These are phyloP conservation scores for Camptogramma bilineatum DNA, from an alignment of 2,888 invertebrate genomes.

Conservation along the genomic window DNA sequence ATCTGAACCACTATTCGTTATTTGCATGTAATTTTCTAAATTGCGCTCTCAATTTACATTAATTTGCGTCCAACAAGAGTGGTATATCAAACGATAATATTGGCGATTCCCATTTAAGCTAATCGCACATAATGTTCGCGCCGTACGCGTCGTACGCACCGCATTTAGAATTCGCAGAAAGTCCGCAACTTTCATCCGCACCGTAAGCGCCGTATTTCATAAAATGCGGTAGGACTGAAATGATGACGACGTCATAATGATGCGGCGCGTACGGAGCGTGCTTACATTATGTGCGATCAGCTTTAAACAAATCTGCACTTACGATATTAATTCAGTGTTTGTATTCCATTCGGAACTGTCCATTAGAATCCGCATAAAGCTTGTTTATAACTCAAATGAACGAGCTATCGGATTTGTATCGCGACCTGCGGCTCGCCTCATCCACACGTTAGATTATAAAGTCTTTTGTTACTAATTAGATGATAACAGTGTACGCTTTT, in stretches of 20 bases:
- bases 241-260: no score
- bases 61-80: slow-evolving; percentile 6
- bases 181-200: no score
- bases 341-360: slow-evolving; percentile 25
- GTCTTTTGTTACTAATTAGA: slow-evolving; percentile 52
- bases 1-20: not conserved
- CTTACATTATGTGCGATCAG: no score
- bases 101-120: slow-evolving; percentile 3
- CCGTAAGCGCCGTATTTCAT: no score
- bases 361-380: slow-evolving; percentile 25
- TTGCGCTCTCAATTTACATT: slow-evolving; percentile 5
- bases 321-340: slow-evolving; percentile 28
- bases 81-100: not conserved
- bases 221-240: no score
- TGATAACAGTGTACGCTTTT: slow-evolving; percentile 32
- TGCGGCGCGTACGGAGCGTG: no score
- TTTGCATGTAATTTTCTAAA: not conserved
- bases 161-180: no score
- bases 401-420: slow-evolving; percentile 13
- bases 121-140: no score
- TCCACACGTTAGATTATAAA: slow-evolving; percentile 46
- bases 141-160: no score
- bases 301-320: slow-evolving; percentile 26
- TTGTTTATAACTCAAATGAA: slow-evolving; percentile 28
- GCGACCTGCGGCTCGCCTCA: slow-evolving; percentile 33